phyloP scores from a whole-genome alignment of 2,113 vertebrate genomes.

The Tiliqua scincoides region DNA sequence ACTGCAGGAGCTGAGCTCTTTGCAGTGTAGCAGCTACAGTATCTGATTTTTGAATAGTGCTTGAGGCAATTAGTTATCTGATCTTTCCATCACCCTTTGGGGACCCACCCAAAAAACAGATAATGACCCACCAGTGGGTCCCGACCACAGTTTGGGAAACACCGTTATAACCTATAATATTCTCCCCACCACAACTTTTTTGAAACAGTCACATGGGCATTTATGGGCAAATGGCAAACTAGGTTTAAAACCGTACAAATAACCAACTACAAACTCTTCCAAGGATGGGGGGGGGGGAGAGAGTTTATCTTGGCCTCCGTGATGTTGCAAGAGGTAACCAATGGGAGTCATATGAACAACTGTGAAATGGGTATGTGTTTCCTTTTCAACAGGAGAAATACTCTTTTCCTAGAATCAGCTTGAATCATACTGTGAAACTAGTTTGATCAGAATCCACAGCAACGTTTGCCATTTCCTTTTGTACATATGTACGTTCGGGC shows the following conservation, averaged over 20 bases:
- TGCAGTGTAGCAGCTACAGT: too few species aligned
- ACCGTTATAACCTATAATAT: not conserved
- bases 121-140: too few species aligned
- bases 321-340: not conserved
- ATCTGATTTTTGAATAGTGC: too few species aligned
- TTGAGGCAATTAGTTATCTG: too few species aligned
- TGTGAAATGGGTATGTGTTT: not conserved
- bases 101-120: too few species aligned
- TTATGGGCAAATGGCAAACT: too few species aligned
- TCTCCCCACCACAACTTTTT: not conserved
- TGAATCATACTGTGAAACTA: not conserved
- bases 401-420: not conserved
- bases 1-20: too few species aligned
- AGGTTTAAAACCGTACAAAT: not conserved
- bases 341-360: not conserved
- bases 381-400: not conserved
- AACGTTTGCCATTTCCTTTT: not conserved
- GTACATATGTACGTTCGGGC: too few species aligned
- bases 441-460: not conserved
- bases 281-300: not conserved
- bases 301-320: not conserved
- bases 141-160: too few species aligned
- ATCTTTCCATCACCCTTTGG: too few species aligned
- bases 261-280: too few species aligned
- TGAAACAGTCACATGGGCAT: not conserved